These are phyloP conservation scores for Hippolais icterina DNA, from an alignment of 2,113 vertebrate species.

Conservation along the genomic window DNA sequence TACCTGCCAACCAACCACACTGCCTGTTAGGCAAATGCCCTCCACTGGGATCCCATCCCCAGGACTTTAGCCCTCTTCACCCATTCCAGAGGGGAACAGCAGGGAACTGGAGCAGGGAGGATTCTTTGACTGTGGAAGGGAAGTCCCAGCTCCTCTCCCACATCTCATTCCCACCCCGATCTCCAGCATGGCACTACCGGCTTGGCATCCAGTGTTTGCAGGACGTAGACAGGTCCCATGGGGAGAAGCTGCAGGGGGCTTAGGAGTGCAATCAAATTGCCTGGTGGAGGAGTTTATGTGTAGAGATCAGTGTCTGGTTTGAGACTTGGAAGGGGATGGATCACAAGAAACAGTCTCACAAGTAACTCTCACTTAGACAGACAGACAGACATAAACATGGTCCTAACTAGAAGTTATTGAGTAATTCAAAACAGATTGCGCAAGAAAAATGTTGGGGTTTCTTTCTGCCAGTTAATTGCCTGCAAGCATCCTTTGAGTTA, in stretches of 20 bases:
- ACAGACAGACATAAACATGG: neutral
- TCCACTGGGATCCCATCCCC: neutral
- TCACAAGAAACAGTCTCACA: neutral
- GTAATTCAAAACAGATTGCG: neutral
- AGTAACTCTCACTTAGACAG: neutral
- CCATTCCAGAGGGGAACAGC: neutral
- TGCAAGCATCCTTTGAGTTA: neutral
- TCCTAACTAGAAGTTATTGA: neutral
- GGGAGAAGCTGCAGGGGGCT: neutral
- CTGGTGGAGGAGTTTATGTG: neutral
- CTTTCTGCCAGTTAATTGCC: neutral
- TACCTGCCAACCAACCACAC: slow-evolving; percentile 76
- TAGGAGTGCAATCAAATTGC: neutral
- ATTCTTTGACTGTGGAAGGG: neutral
- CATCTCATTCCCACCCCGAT: neutral
- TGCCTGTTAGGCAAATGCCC: neutral
- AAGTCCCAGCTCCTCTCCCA: neutral
- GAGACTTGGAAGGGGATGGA: neutral
- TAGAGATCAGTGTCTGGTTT: neutral
- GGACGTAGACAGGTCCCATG: neutral
- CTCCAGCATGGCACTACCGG: neutral
- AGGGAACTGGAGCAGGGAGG: neutral
- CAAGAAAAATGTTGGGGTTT: neutral
- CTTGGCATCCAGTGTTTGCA: neutral
- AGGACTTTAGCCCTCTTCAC: neutral